Conservation (phyloP, 2,888 invertebrate genomes). For the Drepana falcataria region DNA sequence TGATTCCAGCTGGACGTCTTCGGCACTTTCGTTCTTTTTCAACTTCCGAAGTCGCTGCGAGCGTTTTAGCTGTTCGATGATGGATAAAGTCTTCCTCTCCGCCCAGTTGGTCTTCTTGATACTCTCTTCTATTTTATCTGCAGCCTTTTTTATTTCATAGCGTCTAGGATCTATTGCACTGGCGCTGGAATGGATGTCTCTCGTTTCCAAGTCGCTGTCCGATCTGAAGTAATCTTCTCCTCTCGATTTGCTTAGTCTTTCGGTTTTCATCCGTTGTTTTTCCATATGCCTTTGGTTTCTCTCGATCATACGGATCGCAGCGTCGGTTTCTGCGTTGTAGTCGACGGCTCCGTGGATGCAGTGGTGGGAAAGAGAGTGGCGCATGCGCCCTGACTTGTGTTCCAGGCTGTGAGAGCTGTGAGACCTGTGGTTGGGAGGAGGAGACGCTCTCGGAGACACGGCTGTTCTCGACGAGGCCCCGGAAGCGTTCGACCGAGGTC, state of each 20-base stretch:
- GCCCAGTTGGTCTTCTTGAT: slow-evolving; percentile 75
- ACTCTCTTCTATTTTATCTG: slow-evolving; percentile 66
- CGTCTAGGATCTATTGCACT: slow-evolving; percentile 41
- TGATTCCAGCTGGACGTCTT: slow-evolving; percentile 68
- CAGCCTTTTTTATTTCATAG: slow-evolving; percentile 58
- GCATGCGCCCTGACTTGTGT: slow-evolving; percentile 58
- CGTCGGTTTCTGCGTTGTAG: slow-evolving; percentile 80
- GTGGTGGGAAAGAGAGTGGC: slow-evolving; percentile 69
- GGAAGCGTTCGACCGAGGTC: slow-evolving; percentile 77
- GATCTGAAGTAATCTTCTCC: slow-evolving; percentile 66
- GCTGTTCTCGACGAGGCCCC: slow-evolving; percentile 78
- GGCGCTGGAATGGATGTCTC: slow-evolving; percentile 36
- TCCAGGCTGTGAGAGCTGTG: slow-evolving; percentile 71
- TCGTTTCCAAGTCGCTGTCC: slow-evolving; percentile 58
- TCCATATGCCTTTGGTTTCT: slow-evolving; percentile 80
- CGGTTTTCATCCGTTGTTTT: slow-evolving; percentile 72
- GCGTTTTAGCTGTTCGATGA: slow-evolving; percentile 67
- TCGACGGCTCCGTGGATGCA: slow-evolving; percentile 67
- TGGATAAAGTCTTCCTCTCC: slow-evolving; percentile 66
- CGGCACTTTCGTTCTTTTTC: slow-evolving; percentile 64
- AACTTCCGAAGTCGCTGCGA: slow-evolving; percentile 63
- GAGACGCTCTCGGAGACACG: slow-evolving; percentile 51
- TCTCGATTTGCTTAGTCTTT: slow-evolving; percentile 50
- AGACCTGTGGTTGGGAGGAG: slow-evolving; percentile 51
- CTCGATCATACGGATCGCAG: slow-evolving; percentile 77